Conservation (phyloP, 1,140 invertebrate species). For the Heliconius eleuchia region DNA sequence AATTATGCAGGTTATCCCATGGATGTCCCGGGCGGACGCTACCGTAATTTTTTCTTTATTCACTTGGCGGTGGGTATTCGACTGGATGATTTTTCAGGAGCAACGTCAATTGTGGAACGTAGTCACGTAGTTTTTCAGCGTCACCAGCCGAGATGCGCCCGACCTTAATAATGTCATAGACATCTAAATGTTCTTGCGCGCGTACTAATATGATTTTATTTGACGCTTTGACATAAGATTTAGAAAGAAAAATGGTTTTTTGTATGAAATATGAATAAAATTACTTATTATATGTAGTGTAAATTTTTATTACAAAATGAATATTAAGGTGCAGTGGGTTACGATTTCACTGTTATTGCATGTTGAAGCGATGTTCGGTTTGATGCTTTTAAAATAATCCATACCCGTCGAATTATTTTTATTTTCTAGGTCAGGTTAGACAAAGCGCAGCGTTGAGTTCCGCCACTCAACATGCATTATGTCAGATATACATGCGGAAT, state of each 20-base stretch:
- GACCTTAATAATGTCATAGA: conserved; percentile 74
- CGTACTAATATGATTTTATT: conserved; percentile 7
- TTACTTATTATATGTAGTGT: no score
- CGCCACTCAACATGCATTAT: no score
- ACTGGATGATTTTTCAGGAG: conserved; percentile 60
- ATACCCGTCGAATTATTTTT: no score
- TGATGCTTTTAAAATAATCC: no score
- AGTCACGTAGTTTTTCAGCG: conserved; percentile 75
- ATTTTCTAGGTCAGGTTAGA: no score
- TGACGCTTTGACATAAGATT: not conserved
- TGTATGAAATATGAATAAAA: no score
- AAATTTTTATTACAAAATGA: no score
- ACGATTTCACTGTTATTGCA: no score
- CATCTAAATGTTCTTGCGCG: conserved; percentile 31
- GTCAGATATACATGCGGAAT: no score
- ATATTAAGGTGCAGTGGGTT: no score
- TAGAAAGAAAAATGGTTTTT: not conserved
- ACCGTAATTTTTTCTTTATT: conserved; percentile 67
- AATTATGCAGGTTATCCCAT: conserved; percentile 67
- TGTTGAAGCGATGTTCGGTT: no score
- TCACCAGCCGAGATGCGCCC: conserved; percentile 66
- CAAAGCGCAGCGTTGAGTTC: no score
- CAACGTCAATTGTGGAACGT: conserved; percentile 59
- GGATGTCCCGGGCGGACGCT: conserved; percentile 50
- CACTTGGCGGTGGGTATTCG: conserved; percentile 56